Evolutionary conservation across 1,140 invertebrate species (phyloP), one percentile per base, ranked within the genome.

Genomic region (Drosophila mojavensis): DNA sequence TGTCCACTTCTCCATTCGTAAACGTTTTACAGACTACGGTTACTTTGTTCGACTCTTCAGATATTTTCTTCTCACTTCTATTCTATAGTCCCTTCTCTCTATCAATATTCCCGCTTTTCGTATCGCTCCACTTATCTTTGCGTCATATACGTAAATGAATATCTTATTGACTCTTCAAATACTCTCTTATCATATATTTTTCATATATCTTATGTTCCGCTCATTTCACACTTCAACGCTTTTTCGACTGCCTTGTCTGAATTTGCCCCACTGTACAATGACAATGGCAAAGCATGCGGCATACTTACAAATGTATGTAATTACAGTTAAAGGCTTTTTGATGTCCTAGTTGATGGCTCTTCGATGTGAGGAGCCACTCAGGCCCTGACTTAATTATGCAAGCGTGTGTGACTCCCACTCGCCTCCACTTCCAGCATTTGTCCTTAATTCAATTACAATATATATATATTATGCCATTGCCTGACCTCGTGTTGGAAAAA

Each of bases 291-390:
- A 26, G n/a, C 3, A 20, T 15, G 36, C 36, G 39, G 3, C 10
- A n/a, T 26, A 55, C 36, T 41, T 45, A 45, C 60, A 50, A 51
- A 67, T 66, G 62, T 48, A 54, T 45, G 36, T 66, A 67, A 73
- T 73, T 73, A 73, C 63, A 39, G 28, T 36, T 56, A 73, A 73
- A 61, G 54, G 64, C 63, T 41, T 66, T 74, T 61, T 67, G 71
- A 73, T 67, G 70, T 67, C 56, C 70, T 55, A 33, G 53, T 28
- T 55, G 53, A 55, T 55, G 30, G 28, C 53, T 36, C n/a, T 55
- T 53, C 51, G 51, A 53, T 53, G 51, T 53, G 28, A n/a, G 51
- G 28, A 10, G 26, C 51, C 28, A 53, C 51, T 53, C 28, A 53
- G n/a, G 30, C 10, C 30, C 53, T 55, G 53, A 59, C 28, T 50